phyloP scores from a whole-genome alignment of 2,888 invertebrate species.

The Lasioglossum leucozonium region DNA sequence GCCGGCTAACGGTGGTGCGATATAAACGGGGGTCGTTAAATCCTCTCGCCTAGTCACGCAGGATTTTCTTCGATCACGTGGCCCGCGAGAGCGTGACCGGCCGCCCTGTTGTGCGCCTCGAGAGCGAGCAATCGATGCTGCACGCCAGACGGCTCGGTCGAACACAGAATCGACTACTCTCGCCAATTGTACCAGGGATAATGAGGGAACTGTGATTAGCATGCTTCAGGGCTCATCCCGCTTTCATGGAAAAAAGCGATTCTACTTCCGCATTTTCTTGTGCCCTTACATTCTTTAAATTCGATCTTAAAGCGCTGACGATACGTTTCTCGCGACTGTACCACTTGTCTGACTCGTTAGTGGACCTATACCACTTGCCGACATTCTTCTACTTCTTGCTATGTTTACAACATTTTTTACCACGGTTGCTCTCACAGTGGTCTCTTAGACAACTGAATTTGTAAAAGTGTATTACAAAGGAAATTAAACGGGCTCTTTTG shows the following conservation, averaged over 20 bases:
- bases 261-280: background rate
- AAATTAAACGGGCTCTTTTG: background rate
- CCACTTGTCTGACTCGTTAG: background rate
- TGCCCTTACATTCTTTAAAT: background rate
- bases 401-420: too few relatives aligned
- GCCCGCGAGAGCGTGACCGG: constrained; percentile 33
- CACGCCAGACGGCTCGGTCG: background rate
- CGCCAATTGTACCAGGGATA: background rate
- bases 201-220: background rate
- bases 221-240: background rate
- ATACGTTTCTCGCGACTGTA: background rate
- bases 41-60: constrained; percentile 69
- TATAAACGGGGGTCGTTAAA: constrained; percentile 72
- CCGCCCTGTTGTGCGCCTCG: background rate
- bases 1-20: constrained; percentile 57
- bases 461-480: background rate
- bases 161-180: background rate
- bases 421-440: too few relatives aligned
- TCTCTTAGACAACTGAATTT: background rate
- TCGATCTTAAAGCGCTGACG: background rate
- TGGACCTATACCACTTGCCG: background rate
- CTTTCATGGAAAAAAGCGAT: background rate
- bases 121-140: constrained; percentile 7
- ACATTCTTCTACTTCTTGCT: background rate
- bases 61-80: constrained; percentile 67